A percentile compares a stretch with the other conserved stretches of the same genome.
Evolutionary conservation across 2,113 vertebrate genomes (phyloP).

Genomic region (Lucifuga dentata): DNA sequence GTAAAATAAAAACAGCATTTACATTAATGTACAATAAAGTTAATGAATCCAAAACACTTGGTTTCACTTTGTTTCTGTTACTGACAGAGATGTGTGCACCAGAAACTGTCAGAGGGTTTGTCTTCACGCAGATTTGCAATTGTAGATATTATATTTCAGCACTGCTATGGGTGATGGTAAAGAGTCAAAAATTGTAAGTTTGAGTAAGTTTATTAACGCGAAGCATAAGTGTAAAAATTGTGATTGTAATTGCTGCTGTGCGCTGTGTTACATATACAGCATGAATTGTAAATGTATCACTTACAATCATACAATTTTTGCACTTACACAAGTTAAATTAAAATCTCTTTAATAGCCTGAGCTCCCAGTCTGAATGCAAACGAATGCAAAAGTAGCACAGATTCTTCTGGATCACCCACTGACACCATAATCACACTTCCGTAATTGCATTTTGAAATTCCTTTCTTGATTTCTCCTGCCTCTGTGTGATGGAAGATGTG

Average conservation of each 20-base stretch:
- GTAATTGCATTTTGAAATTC: slow-evolving; percentile 34
- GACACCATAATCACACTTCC: slow-evolving; percentile 38
- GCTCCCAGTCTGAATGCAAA: slow-evolving; percentile 8
- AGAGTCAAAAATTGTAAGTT: slow-evolving; percentile 24
- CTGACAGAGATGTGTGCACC: slow-evolving; percentile 23
- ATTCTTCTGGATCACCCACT: slow-evolving; percentile 30
- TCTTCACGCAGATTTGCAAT: slow-evolving; percentile 60
- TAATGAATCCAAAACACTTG: slow-evolving; percentile 47
- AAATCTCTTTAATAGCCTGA: neutral
- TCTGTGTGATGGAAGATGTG: slow-evolving; percentile 27
- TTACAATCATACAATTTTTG: too few relatives aligned
- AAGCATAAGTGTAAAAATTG: too few relatives aligned
- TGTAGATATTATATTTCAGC: slow-evolving; percentile 53
- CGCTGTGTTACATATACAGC: neutral
- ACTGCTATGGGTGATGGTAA: slow-evolving; percentile 30
- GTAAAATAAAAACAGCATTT: slow-evolving; percentile 39
- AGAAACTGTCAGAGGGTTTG: slow-evolving; percentile 49
- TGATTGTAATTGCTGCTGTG: slow-evolving; percentile 9
- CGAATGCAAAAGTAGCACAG: slow-evolving; percentile 34
- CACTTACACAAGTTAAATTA: too few relatives aligned
- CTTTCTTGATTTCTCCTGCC: slow-evolving; percentile 5
- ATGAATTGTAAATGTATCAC: too few relatives aligned
- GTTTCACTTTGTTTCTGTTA: slow-evolving; percentile 29
- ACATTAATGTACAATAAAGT: slow-evolving; percentile 27
- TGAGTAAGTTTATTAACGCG: too few relatives aligned